These are phyloP conservation scores for Remorina albescens DNA, from an alignment of 2,797 vertebrate species.

Conservation along the genomic window DNA sequence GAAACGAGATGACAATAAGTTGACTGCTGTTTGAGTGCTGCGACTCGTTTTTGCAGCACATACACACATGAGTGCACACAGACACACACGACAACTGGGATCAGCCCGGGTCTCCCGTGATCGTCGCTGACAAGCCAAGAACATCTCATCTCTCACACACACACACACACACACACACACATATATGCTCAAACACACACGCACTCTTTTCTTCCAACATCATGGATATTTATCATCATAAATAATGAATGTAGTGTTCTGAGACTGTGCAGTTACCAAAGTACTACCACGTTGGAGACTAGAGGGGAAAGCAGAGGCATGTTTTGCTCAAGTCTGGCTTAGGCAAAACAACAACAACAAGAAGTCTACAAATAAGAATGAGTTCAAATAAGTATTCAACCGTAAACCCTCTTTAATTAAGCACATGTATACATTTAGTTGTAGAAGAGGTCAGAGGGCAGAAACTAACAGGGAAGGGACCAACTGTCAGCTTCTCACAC, in stretches of 20 bases:
- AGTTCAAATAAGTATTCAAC: slow-evolving; percentile 6
- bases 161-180: slow-evolving; percentile 20
- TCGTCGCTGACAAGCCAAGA: slow-evolving; percentile 50
- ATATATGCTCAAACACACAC: slow-evolving; percentile 14
- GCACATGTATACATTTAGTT: slow-evolving; percentile 3
- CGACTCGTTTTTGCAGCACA: slow-evolving; percentile 28
- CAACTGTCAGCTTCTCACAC: background rate
- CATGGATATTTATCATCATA: slow-evolving; percentile 68
- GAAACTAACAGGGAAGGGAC: background rate
- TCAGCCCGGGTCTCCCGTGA: slow-evolving; percentile 43
- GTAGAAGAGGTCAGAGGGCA: slow-evolving; percentile 18
- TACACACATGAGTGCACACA: slow-evolving; percentile 34
- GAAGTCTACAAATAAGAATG: background rate
- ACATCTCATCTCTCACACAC: slow-evolving; percentile 31
- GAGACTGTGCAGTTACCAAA: slow-evolving; percentile 56
- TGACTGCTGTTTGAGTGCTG: slow-evolving; percentile 35
- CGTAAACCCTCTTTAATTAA: background rate
- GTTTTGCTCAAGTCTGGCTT: slow-evolving; percentile 39
- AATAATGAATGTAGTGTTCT: slow-evolving; percentile 70
- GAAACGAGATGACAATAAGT: slow-evolving; percentile 60
- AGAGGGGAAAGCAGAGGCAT: slow-evolving; percentile 43
- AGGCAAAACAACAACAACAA: slow-evolving; percentile 36
- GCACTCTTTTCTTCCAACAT: slow-evolving; percentile 39
- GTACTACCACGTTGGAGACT: slow-evolving; percentile 55
- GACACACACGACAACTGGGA: slow-evolving; percentile 23